phyloP scores from a whole-genome alignment of 2,113 vertebrate species.

The Jacana jacana region DNA sequence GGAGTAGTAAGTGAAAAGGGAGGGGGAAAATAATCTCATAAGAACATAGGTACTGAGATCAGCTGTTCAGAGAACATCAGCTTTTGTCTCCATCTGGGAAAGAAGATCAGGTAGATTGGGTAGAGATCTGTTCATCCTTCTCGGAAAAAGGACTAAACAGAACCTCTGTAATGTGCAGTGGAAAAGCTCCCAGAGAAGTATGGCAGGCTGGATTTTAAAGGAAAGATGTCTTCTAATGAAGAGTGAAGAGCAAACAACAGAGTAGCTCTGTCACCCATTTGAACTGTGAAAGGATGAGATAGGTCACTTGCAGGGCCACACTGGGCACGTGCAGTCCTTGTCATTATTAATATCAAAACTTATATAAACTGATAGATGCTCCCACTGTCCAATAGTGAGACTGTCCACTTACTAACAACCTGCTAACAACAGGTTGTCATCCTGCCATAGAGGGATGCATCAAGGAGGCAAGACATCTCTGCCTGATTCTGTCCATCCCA shows the following conservation, averaged over 20 bases:
- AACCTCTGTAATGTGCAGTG: neutral
- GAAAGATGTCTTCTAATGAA: neutral
- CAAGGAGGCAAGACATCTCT: neutral
- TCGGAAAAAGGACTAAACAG: neutral
- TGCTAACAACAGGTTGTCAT: neutral
- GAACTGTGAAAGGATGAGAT: neutral
- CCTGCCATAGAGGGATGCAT: neutral
- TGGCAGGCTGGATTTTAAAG: neutral
- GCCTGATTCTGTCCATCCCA: neutral
- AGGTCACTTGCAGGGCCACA: neutral
- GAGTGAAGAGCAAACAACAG: neutral
- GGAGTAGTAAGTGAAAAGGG: neutral
- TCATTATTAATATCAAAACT: neutral
- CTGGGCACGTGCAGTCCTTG: neutral
- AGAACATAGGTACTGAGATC: neutral
- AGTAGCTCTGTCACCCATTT: neutral
- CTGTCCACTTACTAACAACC: neutral
- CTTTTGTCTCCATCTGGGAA: neutral
- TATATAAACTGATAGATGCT: neutral
- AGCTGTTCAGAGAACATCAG: neutral
- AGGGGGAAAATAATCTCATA: neutral
- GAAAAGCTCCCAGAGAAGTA: neutral
- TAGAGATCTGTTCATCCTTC: neutral
- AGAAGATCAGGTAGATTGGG: neutral
- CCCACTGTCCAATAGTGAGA: neutral